A percentile compares a stretch with the other conserved stretches of the same genome.
These are phyloP conservation scores for Sesamia nonagrioides DNA, from an alignment of 1,140 invertebrate genomes.

Conservation along the genomic window DNA sequence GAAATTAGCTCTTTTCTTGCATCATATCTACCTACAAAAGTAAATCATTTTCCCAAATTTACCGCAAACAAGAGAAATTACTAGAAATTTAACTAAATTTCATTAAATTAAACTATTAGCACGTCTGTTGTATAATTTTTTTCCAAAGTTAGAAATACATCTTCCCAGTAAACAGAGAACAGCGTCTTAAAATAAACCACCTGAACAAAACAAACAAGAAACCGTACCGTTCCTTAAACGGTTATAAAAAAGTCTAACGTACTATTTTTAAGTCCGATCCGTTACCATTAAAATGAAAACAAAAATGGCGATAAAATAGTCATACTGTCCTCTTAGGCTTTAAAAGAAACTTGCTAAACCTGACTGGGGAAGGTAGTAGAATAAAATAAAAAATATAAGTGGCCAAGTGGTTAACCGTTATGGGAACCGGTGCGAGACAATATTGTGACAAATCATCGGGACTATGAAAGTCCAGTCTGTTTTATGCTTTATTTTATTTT, in stretches of 20 bases:
- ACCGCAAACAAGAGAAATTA: no score
- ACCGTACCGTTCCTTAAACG: slow-evolving; percentile 15
- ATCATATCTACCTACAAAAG: no score
- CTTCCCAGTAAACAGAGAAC: slow-evolving; percentile 17
- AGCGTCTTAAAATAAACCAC: slow-evolving; percentile 32
- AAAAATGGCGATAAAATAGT: slow-evolving; percentile 26
- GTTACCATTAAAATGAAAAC: slow-evolving; percentile 46
- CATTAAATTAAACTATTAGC: neutral
- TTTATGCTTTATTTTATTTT: slow-evolving; percentile 32
- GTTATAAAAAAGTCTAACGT: slow-evolving; percentile 33
- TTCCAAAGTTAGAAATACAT: slow-evolving; percentile 29
- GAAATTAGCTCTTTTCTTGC: no score
- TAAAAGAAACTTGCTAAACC: slow-evolving; percentile 35
- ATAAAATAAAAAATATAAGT: slow-evolving; percentile 37
- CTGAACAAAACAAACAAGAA: slow-evolving; percentile 22
- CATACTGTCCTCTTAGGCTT: slow-evolving; percentile 32
- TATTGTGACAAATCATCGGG: slow-evolving; percentile 42
- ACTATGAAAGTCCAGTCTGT: slow-evolving; percentile 3
- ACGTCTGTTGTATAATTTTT: slow-evolving; percentile 5
- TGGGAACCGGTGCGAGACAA: slow-evolving; percentile 36
- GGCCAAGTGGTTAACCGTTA: slow-evolving; percentile 29
- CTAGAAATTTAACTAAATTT: no score
- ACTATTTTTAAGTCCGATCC: slow-evolving; percentile 47
- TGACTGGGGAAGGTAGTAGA: slow-evolving; percentile 8
- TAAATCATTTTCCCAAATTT: neutral